Evolutionary conservation across 1,140 invertebrate species (phyloP), one percentile per base, ranked within the genome.

Genomic region (Akabosia matsudoensis): DNA sequence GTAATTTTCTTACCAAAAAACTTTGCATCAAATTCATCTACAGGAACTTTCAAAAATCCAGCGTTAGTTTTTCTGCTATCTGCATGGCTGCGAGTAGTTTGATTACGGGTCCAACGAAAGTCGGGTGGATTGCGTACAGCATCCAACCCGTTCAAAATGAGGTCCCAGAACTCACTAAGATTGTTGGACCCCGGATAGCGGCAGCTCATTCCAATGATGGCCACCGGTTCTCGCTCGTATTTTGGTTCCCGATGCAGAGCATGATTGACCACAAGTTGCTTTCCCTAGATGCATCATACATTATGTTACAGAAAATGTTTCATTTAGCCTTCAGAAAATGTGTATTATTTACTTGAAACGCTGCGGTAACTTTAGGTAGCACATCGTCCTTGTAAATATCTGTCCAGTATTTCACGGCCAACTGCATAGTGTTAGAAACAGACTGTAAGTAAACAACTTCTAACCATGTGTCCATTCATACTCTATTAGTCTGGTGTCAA

Each of bases 1-100:
- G 7, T 45, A 7, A 45, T 45, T 45, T 45, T 45, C 7, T 45
- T 85, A 34, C 87, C 86, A 84, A 88, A 88, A 79, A 87, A 88
- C 56, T 82, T 76, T 16, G 86, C 85, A 82, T 88, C 87, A 75
- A 88, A 89, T 22, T 56, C 54, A 56, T 56, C 54, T 3, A 56
- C 54, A 22, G 54, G 54, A 3, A 56, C 54, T 56, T 56, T 56
- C 10, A 56, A 22, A 56, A 56, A 56, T 16, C 54, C 54, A 16
- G 54, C 54, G 10, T 56, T 30, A 3, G 28, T 33, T 74, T 37
- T 33, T 33, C 56, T 28, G n/a, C 52, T 26, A 13, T 61, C 13
- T 18, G 31, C 10, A 16, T 3, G n/a, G 22, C 24, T 56, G 14
- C 54, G 14, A 4, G 54, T 56, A 3, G 54, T 16, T 22, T 56